Conservation (phyloP, 2,888 invertebrate species). For the Galeopsomyia nigrocyanea region DNA sequence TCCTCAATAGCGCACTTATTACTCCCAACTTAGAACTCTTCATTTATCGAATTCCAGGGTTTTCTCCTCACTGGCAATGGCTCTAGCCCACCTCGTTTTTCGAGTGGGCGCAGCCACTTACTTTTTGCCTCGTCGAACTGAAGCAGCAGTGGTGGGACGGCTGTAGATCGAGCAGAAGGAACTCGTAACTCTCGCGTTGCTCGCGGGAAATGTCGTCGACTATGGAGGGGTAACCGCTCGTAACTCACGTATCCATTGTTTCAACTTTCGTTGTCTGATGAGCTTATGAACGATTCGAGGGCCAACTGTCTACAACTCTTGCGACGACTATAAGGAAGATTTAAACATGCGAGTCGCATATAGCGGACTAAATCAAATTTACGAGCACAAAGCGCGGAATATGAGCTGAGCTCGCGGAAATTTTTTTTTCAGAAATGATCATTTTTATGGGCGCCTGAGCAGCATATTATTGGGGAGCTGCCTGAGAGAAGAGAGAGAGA, state of each 20-base stretch:
- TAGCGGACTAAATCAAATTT: constrained; percentile 21
- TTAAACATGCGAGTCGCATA: constrained; percentile 22
- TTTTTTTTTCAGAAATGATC: constrained; percentile 19
- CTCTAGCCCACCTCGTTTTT: background rate
- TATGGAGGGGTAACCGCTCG: constrained; percentile 26
- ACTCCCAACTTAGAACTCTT: constrained; percentile 12
- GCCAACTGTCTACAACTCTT: constrained; percentile 21
- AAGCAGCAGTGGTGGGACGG: background rate
- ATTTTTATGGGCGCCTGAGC: constrained; percentile 25
- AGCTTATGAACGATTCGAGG: constrained; percentile 18
- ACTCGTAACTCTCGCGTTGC: constrained; percentile 42
- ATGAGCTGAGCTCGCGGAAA: constrained; percentile 28
- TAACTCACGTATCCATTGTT: constrained; percentile 60
- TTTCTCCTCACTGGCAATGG: background rate
- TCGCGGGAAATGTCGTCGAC: constrained; percentile 37
- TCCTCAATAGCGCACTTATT: constrained; percentile 23
- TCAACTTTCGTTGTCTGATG: constrained; percentile 63
- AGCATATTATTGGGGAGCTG: constrained; percentile 14
- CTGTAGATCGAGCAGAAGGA: constrained; percentile 44
- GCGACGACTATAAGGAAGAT: background rate
- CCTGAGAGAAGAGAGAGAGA: background rate
- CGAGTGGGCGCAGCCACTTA: background rate
- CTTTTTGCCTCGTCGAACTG: background rate
- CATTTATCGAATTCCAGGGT: constrained; percentile 26
- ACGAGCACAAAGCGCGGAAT: background rate